Conservation (phyloP, 2,113 vertebrate genomes). For the Coptodon rendalli region DNA sequence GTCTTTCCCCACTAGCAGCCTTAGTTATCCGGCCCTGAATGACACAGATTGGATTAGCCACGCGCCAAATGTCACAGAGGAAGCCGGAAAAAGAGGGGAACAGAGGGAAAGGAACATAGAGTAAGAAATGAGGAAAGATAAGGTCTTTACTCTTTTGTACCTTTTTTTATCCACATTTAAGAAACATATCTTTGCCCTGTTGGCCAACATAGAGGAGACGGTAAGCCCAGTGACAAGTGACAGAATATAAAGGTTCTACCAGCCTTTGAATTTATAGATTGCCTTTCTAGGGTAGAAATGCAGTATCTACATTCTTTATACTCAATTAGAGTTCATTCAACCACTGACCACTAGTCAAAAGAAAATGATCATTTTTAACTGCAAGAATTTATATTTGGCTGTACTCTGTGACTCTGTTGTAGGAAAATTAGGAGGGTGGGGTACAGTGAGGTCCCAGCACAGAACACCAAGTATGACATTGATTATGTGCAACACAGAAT, state of each 20-base stretch:
- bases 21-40: slow-evolving; percentile 44
- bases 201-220: not conserved
- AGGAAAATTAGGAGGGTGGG: not conserved
- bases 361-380: not conserved
- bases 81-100: not conserved
- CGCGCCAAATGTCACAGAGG: slow-evolving; percentile 59
- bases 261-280: not conserved
- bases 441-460: not conserved
- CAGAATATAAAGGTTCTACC: not conserved
- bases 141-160: slow-evolving; percentile 41
- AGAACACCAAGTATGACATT: not conserved
- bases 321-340: not conserved
- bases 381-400: not conserved
- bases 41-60: slow-evolving; percentile 65
- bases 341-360: not conserved
- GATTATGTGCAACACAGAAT: not conserved
- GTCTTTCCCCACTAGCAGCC: slow-evolving; percentile 40
- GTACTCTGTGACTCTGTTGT: not conserved
- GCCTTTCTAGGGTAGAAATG: not conserved
- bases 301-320: not conserved
- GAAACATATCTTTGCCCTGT: slow-evolving; percentile 9
- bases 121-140: slow-evolving; percentile 50
- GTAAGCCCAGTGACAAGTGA: not conserved
- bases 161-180: slow-evolving; percentile 20
- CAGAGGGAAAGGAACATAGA: not conserved